Percentiles rank a stretch among this genome's conserved stretches.
These are phyloP conservation scores for Drosophila helvetica DNA, from an alignment of 2,888 invertebrate species.

Conservation along the genomic window DNA sequence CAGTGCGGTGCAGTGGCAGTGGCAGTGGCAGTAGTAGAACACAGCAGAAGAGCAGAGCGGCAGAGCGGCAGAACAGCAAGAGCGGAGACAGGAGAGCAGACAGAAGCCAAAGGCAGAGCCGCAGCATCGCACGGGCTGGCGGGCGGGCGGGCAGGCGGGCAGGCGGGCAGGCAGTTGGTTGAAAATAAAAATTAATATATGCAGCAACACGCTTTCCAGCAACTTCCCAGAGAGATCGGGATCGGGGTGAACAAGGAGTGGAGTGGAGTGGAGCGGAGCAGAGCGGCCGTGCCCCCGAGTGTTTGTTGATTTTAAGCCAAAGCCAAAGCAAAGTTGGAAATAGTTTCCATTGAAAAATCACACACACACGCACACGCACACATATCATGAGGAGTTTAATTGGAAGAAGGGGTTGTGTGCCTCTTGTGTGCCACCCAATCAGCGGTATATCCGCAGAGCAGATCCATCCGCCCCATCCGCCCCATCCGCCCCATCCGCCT, in stretches of 20 bases:
- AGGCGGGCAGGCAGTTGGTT: conserved; percentile 40
- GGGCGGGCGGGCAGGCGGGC: conserved; percentile 32
- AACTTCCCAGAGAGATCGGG: conserved; percentile 49
- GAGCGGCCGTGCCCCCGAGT: conserved; percentile 10
- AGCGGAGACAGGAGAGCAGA: conserved; percentile 4
- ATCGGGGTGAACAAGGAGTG: neutral
- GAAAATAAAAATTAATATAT: conserved; percentile 79
- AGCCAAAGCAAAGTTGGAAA: conserved; percentile 51
- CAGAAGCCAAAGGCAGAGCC: conserved; percentile 14
- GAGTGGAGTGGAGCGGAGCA: neutral
- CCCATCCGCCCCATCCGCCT: conserved; percentile 1
- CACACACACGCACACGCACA: conserved; percentile 10
- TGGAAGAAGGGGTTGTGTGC: conserved; percentile 26
- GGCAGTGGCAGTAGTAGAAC: neutral
- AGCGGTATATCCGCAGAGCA: conserved; percentile 4
- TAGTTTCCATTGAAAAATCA: conserved; percentile 61
- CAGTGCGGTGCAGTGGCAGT: conserved; percentile 30
- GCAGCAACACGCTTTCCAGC: conserved; percentile 69
- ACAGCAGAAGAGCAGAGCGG: conserved; percentile 13
- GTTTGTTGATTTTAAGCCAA: conserved; percentile 59
- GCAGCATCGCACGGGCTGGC: conserved; percentile 44
- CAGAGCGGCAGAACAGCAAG: conserved; percentile 5
- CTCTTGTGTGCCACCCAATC: neutral
- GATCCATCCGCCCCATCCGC: conserved; percentile 14
- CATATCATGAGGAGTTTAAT: conserved; percentile 47